These are phyloP conservation scores for Siniperca obscura DNA, from an alignment of 2,797 vertebrate species.

Conservation along the genomic window DNA sequence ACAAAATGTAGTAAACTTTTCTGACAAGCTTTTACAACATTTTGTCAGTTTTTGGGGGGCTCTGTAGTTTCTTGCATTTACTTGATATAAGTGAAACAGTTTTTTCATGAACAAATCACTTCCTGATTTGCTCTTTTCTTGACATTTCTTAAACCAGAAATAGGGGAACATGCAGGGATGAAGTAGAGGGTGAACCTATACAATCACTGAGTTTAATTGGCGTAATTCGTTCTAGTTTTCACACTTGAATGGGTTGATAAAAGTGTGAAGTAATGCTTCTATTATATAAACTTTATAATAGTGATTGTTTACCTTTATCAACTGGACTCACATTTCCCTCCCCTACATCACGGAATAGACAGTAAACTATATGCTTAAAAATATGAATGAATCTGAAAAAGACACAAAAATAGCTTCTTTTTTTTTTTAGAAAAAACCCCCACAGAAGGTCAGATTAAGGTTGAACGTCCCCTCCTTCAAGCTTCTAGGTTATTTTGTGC, in stretches of 20 bases:
- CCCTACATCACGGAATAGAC: neutral
- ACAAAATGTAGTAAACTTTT: conserved; percentile 12
- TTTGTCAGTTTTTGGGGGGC: conserved; percentile 18
- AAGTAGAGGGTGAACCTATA: neutral
- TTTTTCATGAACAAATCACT: conserved; percentile 2
- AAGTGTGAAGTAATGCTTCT: conserved; percentile 27
- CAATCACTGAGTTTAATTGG: neutral
- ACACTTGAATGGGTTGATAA: neutral
- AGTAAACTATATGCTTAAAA: neutral
- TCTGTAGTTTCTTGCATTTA: neutral
- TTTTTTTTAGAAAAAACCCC: too few species aligned
- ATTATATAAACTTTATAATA: neutral
- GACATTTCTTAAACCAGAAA: conserved; percentile 1
- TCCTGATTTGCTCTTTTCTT: conserved; percentile 16
- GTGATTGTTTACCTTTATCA: conserved; percentile 48
- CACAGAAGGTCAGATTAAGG: neutral
- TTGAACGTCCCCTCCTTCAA: neutral
- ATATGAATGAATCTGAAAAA: conserved; percentile 5
- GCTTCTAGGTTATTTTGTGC: conserved; percentile 16
- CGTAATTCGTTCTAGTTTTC: neutral
- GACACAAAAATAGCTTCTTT: neutral
- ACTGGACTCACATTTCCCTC: conserved; percentile 26
- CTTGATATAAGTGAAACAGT: conserved; percentile 2
- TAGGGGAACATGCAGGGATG: neutral
- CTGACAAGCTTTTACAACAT: neutral